These are phyloP conservation scores for Camponotus floridanus DNA, from an alignment of 1,140 invertebrate genomes.

Conservation along the genomic window DNA sequence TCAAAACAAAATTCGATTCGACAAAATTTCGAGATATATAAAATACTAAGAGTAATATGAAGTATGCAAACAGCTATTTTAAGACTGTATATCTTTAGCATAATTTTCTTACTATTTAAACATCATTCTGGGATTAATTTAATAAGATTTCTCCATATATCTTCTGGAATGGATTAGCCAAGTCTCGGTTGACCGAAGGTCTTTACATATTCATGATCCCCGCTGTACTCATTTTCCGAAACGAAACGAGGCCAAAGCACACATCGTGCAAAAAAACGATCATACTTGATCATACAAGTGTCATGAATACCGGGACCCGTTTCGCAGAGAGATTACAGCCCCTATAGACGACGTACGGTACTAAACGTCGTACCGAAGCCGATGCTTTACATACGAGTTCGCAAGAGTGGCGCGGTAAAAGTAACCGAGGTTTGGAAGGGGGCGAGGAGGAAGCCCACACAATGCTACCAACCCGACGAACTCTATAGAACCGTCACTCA, in stretches of 20 bases:
- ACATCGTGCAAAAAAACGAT: constrained; percentile 38
- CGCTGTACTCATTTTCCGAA: constrained; percentile 23
- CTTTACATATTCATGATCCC: not conserved
- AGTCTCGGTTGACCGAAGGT: not conserved
- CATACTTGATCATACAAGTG: constrained; percentile 22
- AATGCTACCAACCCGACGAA: constrained; percentile 83
- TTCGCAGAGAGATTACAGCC: constrained; percentile 52
- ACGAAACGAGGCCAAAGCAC: constrained; percentile 39
- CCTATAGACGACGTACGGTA: constrained; percentile 69
- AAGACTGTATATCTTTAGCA: not conserved
- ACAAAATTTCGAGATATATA: not conserved
- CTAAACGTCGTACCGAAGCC: constrained; percentile 69
- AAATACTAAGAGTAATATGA: not conserved
- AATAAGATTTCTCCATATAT: not conserved
- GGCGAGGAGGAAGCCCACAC: constrained; percentile 74
- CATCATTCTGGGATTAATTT: not conserved
- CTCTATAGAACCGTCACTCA: constrained; percentile 85
- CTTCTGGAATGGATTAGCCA: not conserved
- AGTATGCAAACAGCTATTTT: not conserved
- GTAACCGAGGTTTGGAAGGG: constrained; percentile 56
- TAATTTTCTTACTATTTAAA: not conserved
- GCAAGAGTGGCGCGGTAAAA: constrained; percentile 66
- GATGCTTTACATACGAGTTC: constrained; percentile 73
- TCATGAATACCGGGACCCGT: constrained; percentile 47
- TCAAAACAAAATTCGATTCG: not conserved